Evolutionary conservation across 2,113 vertebrate genomes (phyloP), one percentile per base, ranked within the genome.

Genomic region (Ptychochromis oligacanthus): DNA sequence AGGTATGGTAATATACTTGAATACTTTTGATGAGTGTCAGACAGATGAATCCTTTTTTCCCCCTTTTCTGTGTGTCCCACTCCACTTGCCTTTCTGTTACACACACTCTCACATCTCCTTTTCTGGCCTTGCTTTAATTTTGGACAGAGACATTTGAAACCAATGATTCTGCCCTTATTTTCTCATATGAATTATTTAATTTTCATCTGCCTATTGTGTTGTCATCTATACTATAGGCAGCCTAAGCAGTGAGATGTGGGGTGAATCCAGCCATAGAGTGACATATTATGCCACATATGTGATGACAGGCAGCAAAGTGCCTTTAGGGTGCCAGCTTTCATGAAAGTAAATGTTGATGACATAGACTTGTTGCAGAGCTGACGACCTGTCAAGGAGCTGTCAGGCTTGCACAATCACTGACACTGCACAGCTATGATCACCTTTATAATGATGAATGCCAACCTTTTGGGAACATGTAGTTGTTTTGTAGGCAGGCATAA

Each of bases 311-410:
- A 75, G 84, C 56, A 85, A 86, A 87, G 88, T 89, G 92, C 87
- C 93, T 94, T 90, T 70, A 82, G 91, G 89, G 88, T 92, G 91
- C 89, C 89, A 87, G 88, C 80, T 89, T 93, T 93, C 87, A 94
- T 95, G 92, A 90, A 59, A 26, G 84, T 89, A 88, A 93, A 90
- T 67, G 81, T 62, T 57, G 91, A 89, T 89, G 92, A 92, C 90
- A 89, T 43, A 1, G 61, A 77, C 92, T 92, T 92, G 94, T 95
- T 93, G 87, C 89, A 17, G 49, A 70, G 80, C 88, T 91, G 91
- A 92, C 90, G 85, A 88, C 86, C 87, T 92, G 93, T 91, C 94
- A 92, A 34, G 43, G 79, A 82, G 81, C 88, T 92, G 87, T 93
- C 90, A 78, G 81, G 38, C 77, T 60, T 36, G 72, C 84, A 90